phyloP scores from a whole-genome alignment of 2,113 vertebrate species.

The Lathamus discolor region DNA sequence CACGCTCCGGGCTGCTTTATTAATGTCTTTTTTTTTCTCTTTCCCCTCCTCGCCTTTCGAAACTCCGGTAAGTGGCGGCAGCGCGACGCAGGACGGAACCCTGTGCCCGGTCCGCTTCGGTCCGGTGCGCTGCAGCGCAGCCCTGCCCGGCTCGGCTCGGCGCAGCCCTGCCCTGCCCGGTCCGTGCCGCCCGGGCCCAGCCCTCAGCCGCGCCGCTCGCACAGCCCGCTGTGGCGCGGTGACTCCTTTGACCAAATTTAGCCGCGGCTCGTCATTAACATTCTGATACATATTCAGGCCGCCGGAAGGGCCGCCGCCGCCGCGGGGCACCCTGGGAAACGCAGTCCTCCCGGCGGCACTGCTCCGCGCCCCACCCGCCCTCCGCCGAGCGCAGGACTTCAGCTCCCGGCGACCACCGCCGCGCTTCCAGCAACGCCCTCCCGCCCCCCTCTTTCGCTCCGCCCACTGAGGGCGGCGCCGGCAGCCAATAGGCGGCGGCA shows the following conservation, averaged over 20 bases:
- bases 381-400: conserved; percentile 26
- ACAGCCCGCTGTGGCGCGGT: conserved; percentile 76
- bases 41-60: not conserved
- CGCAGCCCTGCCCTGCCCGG: not conserved
- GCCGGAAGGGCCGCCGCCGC: not conserved
- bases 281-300: conserved; percentile 86
- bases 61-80: not conserved
- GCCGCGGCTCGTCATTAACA: conserved; percentile 82
- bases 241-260: conserved; percentile 88
- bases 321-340: conserved; percentile 67
- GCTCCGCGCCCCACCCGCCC: fast-evolving
- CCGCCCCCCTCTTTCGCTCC: not conserved
- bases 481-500: conserved; percentile 71
- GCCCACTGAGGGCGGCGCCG: conserved; percentile 17
- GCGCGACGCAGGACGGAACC: not conserved
- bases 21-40: not conserved
- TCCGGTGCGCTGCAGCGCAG: not conserved
- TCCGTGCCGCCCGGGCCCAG: not conserved
- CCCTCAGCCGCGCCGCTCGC: conserved; percentile 62
- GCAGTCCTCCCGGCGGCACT: conserved; percentile 8
- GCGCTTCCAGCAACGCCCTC: not conserved
- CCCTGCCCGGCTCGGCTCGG: not conserved
- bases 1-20: not conserved
- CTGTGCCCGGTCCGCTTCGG: not conserved
- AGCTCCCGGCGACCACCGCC: conserved; percentile 54